These are phyloP conservation scores for Muscicapa comitata DNA, from an alignment of 2,797 vertebrate species.

Conservation along the genomic window DNA sequence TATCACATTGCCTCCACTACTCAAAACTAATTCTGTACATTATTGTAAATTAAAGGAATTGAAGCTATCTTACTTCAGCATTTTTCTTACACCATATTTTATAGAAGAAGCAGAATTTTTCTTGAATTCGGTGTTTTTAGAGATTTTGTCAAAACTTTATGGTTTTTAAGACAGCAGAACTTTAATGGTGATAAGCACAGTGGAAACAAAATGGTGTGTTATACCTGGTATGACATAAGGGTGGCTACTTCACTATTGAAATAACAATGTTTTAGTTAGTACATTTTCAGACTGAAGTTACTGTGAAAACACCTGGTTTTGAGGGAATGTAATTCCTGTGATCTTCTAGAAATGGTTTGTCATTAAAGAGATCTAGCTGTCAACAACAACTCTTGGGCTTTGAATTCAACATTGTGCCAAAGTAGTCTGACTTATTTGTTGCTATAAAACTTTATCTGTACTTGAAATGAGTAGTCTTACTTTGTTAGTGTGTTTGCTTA, in stretches of 20 bases:
- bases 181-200: background rate
- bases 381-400: background rate
- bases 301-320: background rate
- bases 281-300: background rate
- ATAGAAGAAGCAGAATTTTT: background rate
- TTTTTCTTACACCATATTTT: background rate
- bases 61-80: background rate
- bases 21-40: background rate
- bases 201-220: background rate
- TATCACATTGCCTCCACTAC: background rate
- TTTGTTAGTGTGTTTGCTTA: background rate
- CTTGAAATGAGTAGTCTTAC: background rate
- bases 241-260: background rate
- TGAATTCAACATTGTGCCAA: background rate
- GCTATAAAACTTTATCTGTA: background rate
- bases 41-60: background rate
- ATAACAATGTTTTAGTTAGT: background rate
- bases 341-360: background rate
- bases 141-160: background rate
- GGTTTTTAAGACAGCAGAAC: background rate
- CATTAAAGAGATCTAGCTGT: background rate
- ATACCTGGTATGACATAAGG: background rate
- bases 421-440: background rate
- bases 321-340: background rate
- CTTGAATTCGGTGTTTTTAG: background rate